Evolutionary conservation across 1,140 invertebrate species (phyloP).

Genomic region (Pogonus chalceus): DNA sequence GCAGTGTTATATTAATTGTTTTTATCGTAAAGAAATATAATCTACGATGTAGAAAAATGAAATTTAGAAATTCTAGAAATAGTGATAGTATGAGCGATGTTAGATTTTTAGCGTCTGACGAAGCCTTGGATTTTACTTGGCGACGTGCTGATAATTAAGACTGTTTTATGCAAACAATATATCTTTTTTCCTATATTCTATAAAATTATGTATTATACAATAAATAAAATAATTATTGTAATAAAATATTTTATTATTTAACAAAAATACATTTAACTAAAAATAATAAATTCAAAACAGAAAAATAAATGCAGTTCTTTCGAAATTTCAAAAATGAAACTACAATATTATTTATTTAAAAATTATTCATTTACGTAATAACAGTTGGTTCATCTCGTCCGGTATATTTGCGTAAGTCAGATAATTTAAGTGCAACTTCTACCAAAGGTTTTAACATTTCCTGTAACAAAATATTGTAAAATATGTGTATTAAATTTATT

Average conservation of each 20-base stretch:
- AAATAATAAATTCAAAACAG: not conserved
- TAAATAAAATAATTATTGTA: not conserved
- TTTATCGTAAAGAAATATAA: no score
- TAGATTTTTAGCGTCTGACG: conserved; percentile 43
- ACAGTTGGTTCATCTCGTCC: conserved; percentile 87
- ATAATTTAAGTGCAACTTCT: conserved; percentile 77
- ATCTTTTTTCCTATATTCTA: no score
- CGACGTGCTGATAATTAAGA: conserved; percentile 5
- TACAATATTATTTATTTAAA: not conserved
- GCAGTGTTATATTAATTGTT: no score
- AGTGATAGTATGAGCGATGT: conserved; percentile 40
- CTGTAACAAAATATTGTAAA: conserved; percentile 27
- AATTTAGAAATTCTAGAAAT: no score
- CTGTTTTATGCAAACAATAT: not conserved
- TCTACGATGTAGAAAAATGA: no score
- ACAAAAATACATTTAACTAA: not conserved
- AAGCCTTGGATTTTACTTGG: conserved; percentile 43
- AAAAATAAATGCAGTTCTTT: not conserved
- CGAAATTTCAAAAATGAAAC: not conserved
- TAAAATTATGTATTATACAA: no score
- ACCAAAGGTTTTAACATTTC: conserved; percentile 79
- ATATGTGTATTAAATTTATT: no score
- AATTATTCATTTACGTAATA: conserved; percentile 79
- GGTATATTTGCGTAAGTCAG: conserved; percentile 74
- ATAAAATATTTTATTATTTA: not conserved